These are phyloP conservation scores for Pseudorhiza aurosa DNA, from an alignment of 30 jellyfish, hydroid and myxozoan genomes.

Conservation along the genomic window DNA sequence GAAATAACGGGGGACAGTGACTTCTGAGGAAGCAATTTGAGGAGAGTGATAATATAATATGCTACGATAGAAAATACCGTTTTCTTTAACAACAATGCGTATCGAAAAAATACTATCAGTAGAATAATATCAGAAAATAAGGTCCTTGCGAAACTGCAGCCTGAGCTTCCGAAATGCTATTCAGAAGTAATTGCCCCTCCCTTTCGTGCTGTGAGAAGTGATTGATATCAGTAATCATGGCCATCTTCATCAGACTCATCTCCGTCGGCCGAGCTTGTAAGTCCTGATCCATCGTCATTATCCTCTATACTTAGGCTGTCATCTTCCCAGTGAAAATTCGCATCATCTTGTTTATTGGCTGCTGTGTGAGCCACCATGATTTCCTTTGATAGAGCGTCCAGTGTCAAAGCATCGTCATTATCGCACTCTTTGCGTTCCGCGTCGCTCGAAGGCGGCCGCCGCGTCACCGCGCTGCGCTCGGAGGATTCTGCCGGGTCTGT, in stretches of 20 bases:
- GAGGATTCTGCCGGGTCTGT: background rate
- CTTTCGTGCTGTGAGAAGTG: no score
- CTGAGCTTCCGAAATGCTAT: no score
- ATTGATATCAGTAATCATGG: no score
- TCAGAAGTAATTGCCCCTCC: no score
- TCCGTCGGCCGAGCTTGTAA: slow-evolving; percentile 76
- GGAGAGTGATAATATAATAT: no score
- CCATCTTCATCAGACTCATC: slow-evolving; percentile 62
- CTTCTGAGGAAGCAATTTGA: no score
- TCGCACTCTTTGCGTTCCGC: slow-evolving; percentile 19
- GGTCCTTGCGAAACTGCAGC: no score
- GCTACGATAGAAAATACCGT: no score
- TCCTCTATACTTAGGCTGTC: slow-evolving; percentile 77
- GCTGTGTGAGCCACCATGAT: background rate
- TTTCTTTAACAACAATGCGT: no score
- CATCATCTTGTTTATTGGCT: background rate
- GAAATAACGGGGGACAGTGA: no score
- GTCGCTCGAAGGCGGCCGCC: background rate
- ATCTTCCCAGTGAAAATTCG: slow-evolving; percentile 48
- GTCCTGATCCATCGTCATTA: slow-evolving; percentile 84
- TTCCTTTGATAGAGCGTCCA: slow-evolving; percentile 62
- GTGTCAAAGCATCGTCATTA: slow-evolving; percentile 26
- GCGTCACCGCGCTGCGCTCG: background rate
- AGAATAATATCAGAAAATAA: no score
- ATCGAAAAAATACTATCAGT: no score